phyloP scores from a whole-genome alignment of 2,797 vertebrate species.

The Tapera naevia region DNA sequence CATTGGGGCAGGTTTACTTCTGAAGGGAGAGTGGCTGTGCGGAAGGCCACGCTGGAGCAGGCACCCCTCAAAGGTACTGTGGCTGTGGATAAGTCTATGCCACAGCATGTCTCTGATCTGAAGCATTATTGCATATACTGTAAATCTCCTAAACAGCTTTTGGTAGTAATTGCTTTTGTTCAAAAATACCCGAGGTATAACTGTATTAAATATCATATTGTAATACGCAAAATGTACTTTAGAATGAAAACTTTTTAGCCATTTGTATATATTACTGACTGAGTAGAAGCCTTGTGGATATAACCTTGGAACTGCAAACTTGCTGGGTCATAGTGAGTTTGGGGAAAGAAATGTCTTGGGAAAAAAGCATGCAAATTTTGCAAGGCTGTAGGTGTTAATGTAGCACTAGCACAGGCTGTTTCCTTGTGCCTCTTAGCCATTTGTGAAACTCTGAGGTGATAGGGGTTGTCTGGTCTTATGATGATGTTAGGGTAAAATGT shows the following conservation, averaged over 20 bases:
- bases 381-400: not conserved
- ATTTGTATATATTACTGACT: not conserved
- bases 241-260: not conserved
- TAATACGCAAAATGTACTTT: not conserved
- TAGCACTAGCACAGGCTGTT: not conserved
- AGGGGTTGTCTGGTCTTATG: not conserved
- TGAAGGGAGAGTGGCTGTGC: no score
- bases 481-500: not conserved
- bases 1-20: not conserved
- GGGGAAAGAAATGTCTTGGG: not conserved
- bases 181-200: not conserved
- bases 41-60: no score
- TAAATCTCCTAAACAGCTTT: not conserved
- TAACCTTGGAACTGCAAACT: not conserved
- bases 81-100: not conserved
- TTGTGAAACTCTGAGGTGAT: not conserved
- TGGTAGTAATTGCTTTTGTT: not conserved
- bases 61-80: no score
- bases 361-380: not conserved
- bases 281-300: not conserved
- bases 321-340: not conserved
- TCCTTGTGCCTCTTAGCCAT: not conserved
- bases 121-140: accelerated
- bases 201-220: not conserved
- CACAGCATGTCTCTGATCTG: not conserved